phyloP scores from a whole-genome alignment of 2,888 invertebrate genomes.

The Acronicta psi region DNA sequence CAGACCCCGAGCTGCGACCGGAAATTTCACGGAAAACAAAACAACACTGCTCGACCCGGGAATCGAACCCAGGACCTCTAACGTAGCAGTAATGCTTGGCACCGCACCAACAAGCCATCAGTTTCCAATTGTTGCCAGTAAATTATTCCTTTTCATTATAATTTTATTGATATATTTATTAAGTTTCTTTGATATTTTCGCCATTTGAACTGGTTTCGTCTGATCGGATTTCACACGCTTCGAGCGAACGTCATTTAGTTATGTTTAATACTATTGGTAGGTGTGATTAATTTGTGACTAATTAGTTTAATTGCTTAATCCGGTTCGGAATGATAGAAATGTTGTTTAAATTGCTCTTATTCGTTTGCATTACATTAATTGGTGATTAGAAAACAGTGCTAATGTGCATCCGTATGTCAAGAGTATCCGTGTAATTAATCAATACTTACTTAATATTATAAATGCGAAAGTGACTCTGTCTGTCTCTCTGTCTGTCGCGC shows the following conservation, averaged over 20 bases:
- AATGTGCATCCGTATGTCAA: conserved; percentile 6
- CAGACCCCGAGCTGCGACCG: no score
- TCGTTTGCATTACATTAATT: conserved; percentile 15
- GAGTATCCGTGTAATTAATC: no score
- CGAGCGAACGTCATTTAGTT: conserved; percentile 30
- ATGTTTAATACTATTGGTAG: conserved; percentile 18
- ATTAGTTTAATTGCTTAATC: conserved; percentile 48
- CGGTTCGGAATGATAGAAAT: neutral
- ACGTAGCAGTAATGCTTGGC: no score
- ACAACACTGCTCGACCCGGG: no score
- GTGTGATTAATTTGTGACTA: conserved; percentile 42
- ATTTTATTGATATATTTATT: conserved; percentile 36
- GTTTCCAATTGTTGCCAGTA: conserved; percentile 60
- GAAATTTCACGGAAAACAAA: no score
- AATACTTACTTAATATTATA: no score
- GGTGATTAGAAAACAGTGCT: conserved; percentile 10
- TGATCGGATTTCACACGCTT: conserved; percentile 26
- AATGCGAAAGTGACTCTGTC: no score
- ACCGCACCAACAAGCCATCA: no score
- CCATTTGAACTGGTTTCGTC: conserved; percentile 34
- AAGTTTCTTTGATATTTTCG: conserved; percentile 22
- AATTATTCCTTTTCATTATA: conserved; percentile 55
- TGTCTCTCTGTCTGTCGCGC: no score
- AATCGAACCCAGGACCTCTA: no score
- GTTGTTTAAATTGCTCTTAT: conserved; percentile 16